Evolutionary conservation across 2,113 vertebrate species (phyloP).

Genomic region (Kryptolebias marmoratus): DNA sequence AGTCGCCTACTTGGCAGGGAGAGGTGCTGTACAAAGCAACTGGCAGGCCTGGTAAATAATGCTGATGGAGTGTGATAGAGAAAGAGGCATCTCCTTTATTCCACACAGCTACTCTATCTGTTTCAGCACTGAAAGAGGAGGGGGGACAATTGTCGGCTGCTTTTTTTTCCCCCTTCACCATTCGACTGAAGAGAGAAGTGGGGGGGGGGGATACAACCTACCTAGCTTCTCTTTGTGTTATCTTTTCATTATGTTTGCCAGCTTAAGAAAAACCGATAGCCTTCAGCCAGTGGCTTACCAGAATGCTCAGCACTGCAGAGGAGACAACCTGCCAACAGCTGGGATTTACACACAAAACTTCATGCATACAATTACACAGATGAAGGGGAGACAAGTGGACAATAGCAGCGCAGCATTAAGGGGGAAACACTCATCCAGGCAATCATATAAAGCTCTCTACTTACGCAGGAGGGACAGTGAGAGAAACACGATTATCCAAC

Average conservation of each 20-base stretch:
- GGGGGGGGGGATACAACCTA: constrained; percentile 36
- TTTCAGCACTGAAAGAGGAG: constrained; percentile 55
- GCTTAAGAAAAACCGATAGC: constrained; percentile 67
- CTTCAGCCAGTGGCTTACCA: constrained; percentile 58
- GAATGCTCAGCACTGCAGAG: constrained; percentile 44
- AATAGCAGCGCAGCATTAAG: constrained; percentile 63
- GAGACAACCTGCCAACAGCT: constrained; percentile 63
- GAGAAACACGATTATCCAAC: constrained; percentile 38
- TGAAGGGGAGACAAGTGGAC: constrained; percentile 70
- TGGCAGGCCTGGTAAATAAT: constrained; percentile 82
- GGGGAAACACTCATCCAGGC: constrained; percentile 69
- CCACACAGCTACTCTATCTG: constrained; percentile 70
- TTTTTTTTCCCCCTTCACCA: constrained; percentile 43
- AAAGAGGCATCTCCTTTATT: constrained; percentile 78
- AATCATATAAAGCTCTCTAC: constrained; percentile 68
- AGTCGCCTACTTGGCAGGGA: constrained; percentile 84
- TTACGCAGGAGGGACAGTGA: constrained; percentile 54
- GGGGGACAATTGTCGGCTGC: constrained; percentile 58
- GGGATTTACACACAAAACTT: constrained; percentile 70
- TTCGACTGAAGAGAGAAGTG: constrained; percentile 34
- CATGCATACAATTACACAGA: constrained; percentile 71
- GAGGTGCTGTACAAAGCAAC: constrained; percentile 81
- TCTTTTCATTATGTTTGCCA: constrained; percentile 64
- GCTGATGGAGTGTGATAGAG: constrained; percentile 80
- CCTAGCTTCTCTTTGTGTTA: constrained; percentile 65